Evolutionary conservation across 1,140 invertebrate genomes (phyloP).

Genomic region (Lepidurus packardi): DNA sequence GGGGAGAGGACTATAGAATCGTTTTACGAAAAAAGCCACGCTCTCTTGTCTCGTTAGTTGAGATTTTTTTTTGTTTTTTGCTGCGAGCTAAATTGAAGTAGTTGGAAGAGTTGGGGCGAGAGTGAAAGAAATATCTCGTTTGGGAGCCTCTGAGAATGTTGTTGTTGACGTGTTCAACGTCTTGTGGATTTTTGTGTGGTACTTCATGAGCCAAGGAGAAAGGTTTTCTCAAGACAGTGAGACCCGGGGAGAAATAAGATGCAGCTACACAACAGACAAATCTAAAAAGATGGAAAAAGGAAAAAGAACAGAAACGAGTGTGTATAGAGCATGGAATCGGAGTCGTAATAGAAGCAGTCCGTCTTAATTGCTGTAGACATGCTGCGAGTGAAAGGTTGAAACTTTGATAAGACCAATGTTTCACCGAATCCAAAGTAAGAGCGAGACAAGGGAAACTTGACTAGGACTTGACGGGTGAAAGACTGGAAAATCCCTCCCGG

Average conservation of each 20-base stretch:
- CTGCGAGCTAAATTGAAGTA: background rate
- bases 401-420: slow-evolving; percentile 9
- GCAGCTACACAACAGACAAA: background rate
- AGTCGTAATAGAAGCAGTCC: background rate
- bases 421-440: background rate
- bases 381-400: slow-evolving; percentile 18
- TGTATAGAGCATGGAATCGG: too few species aligned
- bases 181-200: background rate
- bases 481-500: background rate
- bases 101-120: background rate
- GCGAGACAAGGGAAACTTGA: too few species aligned
- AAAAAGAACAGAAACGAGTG: too few species aligned
- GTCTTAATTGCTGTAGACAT: background rate
- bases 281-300: background rate
- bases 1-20: too few species aligned
- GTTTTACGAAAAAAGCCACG: background rate
- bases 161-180: background rate
- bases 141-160: background rate
- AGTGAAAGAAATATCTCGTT: background rate
- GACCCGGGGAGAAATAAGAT: background rate
- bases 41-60: background rate
- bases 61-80: background rate
- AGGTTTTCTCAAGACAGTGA: background rate
- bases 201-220: background rate
- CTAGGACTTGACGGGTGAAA: background rate